Conservation (phyloP, 2,888 invertebrate species). For the Idaea straminata region DNA sequence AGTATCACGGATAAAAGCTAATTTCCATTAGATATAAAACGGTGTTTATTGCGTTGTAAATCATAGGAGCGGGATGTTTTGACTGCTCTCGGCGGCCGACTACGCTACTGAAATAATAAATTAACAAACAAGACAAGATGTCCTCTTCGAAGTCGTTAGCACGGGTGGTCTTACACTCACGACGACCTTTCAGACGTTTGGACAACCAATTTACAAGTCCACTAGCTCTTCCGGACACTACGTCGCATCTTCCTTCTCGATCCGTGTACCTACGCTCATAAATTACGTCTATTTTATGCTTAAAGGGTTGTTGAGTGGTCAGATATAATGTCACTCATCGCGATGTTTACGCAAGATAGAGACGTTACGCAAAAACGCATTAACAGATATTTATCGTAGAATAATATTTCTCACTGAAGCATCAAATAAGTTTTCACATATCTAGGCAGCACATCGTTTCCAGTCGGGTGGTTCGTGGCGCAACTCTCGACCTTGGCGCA, state of each 20-base stretch:
- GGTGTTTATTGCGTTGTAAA: constrained; percentile 73
- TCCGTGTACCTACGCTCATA: neutral
- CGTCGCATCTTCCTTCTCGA: neutral
- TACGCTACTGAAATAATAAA: constrained; percentile 75
- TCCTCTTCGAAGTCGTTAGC: constrained; percentile 58
- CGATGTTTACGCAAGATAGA: neutral
- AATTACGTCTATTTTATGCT: constrained; percentile 1
- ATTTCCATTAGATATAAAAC: constrained; percentile 77
- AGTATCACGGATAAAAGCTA: constrained; percentile 71
- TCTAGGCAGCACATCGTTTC: constrained; percentile 50
- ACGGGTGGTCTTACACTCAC: constrained; percentile 64
- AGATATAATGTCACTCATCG: neutral
- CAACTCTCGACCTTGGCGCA: constrained; percentile 73
- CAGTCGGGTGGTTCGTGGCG: constrained; percentile 63
- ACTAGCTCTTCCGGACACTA: constrained; percentile 31
- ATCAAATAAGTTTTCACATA: constrained; percentile 38
- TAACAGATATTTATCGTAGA: constrained; percentile 20
- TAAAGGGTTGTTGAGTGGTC: neutral
- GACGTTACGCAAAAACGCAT: constrained; percentile 17
- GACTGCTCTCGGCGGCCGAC: constrained; percentile 57
- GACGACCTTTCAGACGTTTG: constrained; percentile 35
- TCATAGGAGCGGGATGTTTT: constrained; percentile 75
- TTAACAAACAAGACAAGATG: constrained; percentile 66
- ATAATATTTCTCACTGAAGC: constrained; percentile 29
- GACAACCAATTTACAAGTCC: constrained; percentile 49